Evolutionary conservation across 2,888 invertebrate genomes (phyloP).

Genomic region (Baccha elongata): DNA sequence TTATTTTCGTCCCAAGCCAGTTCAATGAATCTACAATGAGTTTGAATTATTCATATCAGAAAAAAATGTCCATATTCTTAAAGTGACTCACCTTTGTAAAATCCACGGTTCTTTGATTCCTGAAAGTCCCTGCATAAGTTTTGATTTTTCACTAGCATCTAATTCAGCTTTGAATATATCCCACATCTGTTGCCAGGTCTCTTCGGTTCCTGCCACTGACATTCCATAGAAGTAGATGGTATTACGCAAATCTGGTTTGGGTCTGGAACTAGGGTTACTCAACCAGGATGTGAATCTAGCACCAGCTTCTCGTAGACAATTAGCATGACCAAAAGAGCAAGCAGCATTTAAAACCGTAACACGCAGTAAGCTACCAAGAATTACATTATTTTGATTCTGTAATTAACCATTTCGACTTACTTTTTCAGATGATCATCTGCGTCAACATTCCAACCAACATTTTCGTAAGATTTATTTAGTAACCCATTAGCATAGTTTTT

Average conservation of each 20-base stretch:
- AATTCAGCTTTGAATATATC: slow-evolving; percentile 87
- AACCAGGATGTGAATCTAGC: slow-evolving; percentile 86
- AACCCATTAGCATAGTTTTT: slow-evolving; percentile 86
- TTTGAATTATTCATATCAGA: background rate
- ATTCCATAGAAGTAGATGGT: slow-evolving; percentile 89
- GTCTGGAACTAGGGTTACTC: slow-evolving; percentile 80
- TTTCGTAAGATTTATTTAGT: slow-evolving; percentile 84
- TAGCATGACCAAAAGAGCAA: slow-evolving; percentile 85
- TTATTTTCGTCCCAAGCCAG: slow-evolving; percentile 89
- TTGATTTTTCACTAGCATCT: slow-evolving; percentile 91
- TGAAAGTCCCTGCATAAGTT: slow-evolving; percentile 88
- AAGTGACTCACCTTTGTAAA: slow-evolving; percentile 85
- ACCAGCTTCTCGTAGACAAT: slow-evolving; percentile 85
- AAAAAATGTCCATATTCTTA: background rate
- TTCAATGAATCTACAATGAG: slow-evolving; percentile 85
- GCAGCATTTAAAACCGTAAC: slow-evolving; percentile 86
- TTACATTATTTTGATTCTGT: slow-evolving; percentile 22
- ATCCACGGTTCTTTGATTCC: slow-evolving; percentile 87
- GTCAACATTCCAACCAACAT: slow-evolving; percentile 86
- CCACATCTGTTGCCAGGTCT: slow-evolving; percentile 90
- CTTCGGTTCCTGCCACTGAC: slow-evolving; percentile 84
- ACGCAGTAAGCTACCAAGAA: slow-evolving; percentile 85
- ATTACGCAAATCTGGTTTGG: slow-evolving; percentile 86
- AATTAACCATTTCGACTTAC: slow-evolving; percentile 75
- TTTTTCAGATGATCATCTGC: slow-evolving; percentile 82